These are phyloP conservation scores for Eunapius fragilis DNA, from an alignment of 37 sponge, comb jelly and placozoan species.

Conservation along the genomic window DNA sequence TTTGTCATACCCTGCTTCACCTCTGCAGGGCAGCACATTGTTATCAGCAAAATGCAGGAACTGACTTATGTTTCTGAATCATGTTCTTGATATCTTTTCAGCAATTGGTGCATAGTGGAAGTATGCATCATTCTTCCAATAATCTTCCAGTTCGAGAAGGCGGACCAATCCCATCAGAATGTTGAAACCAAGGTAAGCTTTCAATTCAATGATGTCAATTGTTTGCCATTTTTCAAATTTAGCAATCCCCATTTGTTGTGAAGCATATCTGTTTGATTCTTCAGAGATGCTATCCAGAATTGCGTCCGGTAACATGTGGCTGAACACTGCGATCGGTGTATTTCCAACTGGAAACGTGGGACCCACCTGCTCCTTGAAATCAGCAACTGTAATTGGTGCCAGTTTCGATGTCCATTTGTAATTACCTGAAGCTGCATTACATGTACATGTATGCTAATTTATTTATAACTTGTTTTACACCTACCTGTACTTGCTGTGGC, in stretches of 20 bases:
- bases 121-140: neutral
- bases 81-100: neutral
- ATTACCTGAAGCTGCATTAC: neutral
- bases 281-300: neutral
- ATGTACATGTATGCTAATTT: neutral
- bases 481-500: neutral
- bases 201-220: no score
- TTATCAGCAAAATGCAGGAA: neutral
- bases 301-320: neutral
- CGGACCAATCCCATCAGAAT: slow-evolving; percentile 5
- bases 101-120: neutral
- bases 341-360: neutral
- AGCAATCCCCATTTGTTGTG: neutral
- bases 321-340: neutral
- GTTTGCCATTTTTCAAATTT: neutral
- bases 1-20: no score
- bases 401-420: neutral
- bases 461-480: neutral
- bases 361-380: neutral
- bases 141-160: neutral
- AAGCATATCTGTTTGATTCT: neutral
- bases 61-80: neutral
- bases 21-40: neutral
- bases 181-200: neutral
- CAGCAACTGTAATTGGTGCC: neutral